Base-by-base conservation (phyloP, 2,113 vertebrate species). In the Marcusenius ussheri region DNA sequence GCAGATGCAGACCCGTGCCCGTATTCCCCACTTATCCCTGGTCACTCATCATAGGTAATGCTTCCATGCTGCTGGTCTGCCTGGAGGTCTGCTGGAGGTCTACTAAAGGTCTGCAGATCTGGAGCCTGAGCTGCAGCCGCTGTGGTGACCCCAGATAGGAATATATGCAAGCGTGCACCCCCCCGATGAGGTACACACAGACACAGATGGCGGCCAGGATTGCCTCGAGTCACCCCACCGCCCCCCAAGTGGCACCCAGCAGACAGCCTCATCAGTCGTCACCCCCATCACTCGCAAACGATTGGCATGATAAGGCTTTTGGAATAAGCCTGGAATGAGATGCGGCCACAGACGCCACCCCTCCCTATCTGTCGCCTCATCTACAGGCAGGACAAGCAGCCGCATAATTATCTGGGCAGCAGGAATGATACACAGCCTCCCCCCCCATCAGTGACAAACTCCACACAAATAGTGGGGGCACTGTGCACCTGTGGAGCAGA, bases 41-140 rank as follows among this genome's bases (percentile, higher is more conserved):
- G 86, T 74, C 87, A 88, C 90, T 89, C 89, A 86, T 91, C 91
- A 90, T 86, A 56, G 90, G 85, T 91, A 92, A 92, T 91, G 90
- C 90, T 87, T 70, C 90, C 85, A 84, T 89, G 90, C 84, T 89
- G 88, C 89, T 90, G 88, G 84, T 46, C n/a, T 31, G 62, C n/a
- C 56, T 5, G 19, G 62, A 70, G 7, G 62, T 70, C 24, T 70
- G n/a, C 50, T 35, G n/a, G 70, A 39, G 10, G 8, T 27, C 24
- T 70, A 15, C 50, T 5, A 17, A 15, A 51, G 13, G 50, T 50
- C 49, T 50, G 51, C 51, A 19, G 51, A 53, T 53, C 66, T 74
- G 66, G 10, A 35, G 10, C 66, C 66, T 11, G 27, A 74, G n/a
- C 27, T 35, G 31, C 5, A 39, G 58, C 31, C 31, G 4, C 0